phyloP scores from a whole-genome alignment of 2,113 vertebrate genomes.

The Rhinoderma darwinii region DNA sequence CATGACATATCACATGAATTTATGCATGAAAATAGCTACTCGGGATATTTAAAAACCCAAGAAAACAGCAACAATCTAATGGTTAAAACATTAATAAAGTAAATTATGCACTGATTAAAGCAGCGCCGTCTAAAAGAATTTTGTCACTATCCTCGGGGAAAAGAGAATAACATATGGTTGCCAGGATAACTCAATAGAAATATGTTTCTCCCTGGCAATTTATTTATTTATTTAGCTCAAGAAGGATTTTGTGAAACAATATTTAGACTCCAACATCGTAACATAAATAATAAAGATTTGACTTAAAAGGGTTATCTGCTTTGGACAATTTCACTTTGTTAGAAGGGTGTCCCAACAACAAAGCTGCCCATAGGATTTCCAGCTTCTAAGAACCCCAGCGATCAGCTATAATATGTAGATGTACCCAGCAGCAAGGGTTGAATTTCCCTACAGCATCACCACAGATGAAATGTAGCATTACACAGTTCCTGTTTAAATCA shows the following conservation, averaged over 20 bases:
- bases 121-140: slow-evolving; percentile 5
- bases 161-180: slow-evolving; percentile 31
- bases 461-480: not conserved
- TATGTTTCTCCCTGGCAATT: not conserved
- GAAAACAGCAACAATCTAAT: slow-evolving; percentile 9
- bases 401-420: not conserved
- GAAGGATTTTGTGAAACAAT: not conserved
- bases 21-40: slow-evolving; percentile 31
- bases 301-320: not conserved
- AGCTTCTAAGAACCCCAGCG: not conserved
- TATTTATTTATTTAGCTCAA: slow-evolving; percentile 19
- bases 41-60: not conserved
- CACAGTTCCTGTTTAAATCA: not conserved
- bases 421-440: not conserved
- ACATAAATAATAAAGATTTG: not conserved
- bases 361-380: not conserved
- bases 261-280: not conserved
- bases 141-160: slow-evolving; percentile 4
- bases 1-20: slow-evolving; percentile 20
- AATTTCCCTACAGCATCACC: not conserved
- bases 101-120: slow-evolving; percentile 51
- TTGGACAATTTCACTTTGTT: not conserved
- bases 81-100: slow-evolving; percentile 37
- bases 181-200: slow-evolving; percentile 26
- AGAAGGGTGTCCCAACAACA: not conserved